Evolutionary conservation across 2,888 invertebrate species (phyloP), one percentile per base, ranked within the genome.

Genomic region (Theretra japonica): DNA sequence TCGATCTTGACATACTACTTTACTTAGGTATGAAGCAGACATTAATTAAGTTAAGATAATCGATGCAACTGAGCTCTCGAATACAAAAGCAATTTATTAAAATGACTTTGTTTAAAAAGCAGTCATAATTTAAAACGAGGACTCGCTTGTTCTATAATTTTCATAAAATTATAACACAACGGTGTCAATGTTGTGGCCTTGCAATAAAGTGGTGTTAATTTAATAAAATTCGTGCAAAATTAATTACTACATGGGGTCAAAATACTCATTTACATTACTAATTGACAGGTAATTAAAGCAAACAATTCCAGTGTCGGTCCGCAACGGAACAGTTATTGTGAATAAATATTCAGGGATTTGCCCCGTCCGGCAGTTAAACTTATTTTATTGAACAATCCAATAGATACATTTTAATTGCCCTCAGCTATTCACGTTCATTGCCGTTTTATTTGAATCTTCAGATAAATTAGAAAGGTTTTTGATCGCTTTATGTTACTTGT

Each of bases 271-370:
- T 41, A 17, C 48, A 65, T 65, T 23, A 23, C 17, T 65, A 48
- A 65, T 48, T 65, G 65, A 48, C 65, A 48, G 41, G 41, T 65
- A 65, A 65, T 65, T 65, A 65, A 48, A 65, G n/a, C 48, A 65
- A 65, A 65, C 48, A 65, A 21, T 53, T 48, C 60, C 60, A 65
- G 41, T 48, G 48, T 48, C 65, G 23, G 41, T 48, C 5, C 23
- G 23, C 23, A 65, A 65, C 41, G 65, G 23, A 65, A 65, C 62
- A 48, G 65, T 65, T 62, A 62, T 41, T 48, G 41, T 48, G 65
- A 65, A 65, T 65, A 65, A 65, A 65, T 65, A 48, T 65, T 65
- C 65, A 65, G 48, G 48, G 65, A 65, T 65, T 65, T 48, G 23
- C 65, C 30, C 30, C 48, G 65, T n/a, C 62, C 23, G 60, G 62